phyloP scores from a whole-genome alignment of 2,797 vertebrate genomes.

The Acipenser ruthenus region DNA sequence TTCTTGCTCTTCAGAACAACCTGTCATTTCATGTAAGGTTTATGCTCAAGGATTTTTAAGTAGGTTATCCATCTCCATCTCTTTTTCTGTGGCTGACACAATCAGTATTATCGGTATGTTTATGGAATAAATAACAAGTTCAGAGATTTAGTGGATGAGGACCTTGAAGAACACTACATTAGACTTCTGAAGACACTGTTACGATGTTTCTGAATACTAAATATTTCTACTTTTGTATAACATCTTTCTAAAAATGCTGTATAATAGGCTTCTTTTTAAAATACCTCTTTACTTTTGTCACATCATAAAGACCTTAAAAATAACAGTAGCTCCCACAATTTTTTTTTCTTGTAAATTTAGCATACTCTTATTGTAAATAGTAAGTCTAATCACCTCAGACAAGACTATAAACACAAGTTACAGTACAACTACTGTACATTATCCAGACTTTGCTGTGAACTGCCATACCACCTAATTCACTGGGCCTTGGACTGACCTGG shows the following conservation, averaged over 20 bases:
- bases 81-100: slow-evolving; percentile 2
- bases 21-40: not conserved
- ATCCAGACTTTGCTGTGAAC: no score
- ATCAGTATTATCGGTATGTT: not conserved
- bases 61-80: not conserved
- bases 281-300: no score
- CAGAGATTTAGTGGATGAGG: not conserved
- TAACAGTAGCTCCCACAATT: no score
- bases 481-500: no score
- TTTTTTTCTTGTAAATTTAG: no score
- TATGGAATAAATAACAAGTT: slow-evolving; percentile 3
- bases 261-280: no score
- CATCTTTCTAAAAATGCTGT: not conserved
- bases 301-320: no score
- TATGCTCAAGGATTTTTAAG: slow-evolving; percentile 3
- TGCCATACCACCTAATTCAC: no score
- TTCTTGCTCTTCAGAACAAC: slow-evolving; percentile 3
- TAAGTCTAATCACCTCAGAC: no score
- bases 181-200: not conserved
- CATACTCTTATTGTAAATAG: no score
- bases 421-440: no score
- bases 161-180: not conserved
- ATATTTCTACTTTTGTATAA: not conserved
- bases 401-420: no score
- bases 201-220: not conserved